Evolutionary conservation across 2,888 invertebrate genomes (phyloP), one percentile per base, ranked within the genome.

Genomic region (Epirrita christyi): DNA sequence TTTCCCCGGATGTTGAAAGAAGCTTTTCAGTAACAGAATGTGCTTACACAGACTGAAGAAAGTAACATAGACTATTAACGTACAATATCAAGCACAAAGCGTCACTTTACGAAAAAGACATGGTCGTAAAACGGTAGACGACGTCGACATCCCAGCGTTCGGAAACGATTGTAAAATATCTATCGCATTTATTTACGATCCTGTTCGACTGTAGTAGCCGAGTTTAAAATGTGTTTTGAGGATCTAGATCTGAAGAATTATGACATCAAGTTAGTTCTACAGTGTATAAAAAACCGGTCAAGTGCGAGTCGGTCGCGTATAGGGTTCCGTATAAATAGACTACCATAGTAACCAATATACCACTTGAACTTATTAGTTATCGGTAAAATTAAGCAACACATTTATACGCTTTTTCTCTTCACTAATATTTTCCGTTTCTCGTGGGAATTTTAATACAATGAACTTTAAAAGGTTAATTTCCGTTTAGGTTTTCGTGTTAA

Each of bases 121-220:
- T 14, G 46, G n/a, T 59, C 54, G 55, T 59, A 51, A 59, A 55
- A 5, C 3, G 11, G 29, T 47, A 40, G 55, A 47, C 44, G 52
- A 40, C 46, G 40, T 49, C 38, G 38, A 13, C 10, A 13, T 13
- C 29, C 28, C 15, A 14, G 1, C 32, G 27, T 43, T 38, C 42
- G 43, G 43, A 42, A 47, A 43, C 34, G 49, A 49, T 58, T 55
- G 51, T 59, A 55, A 55, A 59, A 54, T n/a, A n/a, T 42, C 44
- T 55, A 55, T 59, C 42, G 29, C 45, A 45, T 41, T 52, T 51
- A 50, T 50, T 58, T 53, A 58, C 53, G 53, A 44, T 43, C 27
- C n/a, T 38, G 57, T 48, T 48, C 45, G n/a, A 36, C 36, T 53
- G 53, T 46, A 48, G 21, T 45, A 41, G 13, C 9, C 6, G 11